phyloP scores from a whole-genome alignment of 2,888 invertebrate genomes.

The Dolichomitus sp. region DNA sequence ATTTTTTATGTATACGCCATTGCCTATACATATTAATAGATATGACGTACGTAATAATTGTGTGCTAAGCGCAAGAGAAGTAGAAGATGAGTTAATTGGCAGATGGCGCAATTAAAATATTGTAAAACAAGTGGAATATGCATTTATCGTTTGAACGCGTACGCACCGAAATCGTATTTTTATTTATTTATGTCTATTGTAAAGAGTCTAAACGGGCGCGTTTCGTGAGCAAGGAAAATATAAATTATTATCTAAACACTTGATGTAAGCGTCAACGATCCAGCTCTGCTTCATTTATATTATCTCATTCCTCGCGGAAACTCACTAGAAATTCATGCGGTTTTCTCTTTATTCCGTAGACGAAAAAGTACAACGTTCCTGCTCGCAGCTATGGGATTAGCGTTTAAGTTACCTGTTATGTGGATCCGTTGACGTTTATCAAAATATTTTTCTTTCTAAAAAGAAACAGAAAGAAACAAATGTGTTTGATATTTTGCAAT shows the following conservation, averaged over 20 bases:
- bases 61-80: constrained; percentile 48
- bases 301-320: constrained; percentile 42
- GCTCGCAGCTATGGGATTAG: constrained; percentile 63
- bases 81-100: constrained; percentile 9
- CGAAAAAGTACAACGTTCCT: constrained; percentile 62
- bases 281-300: constrained; percentile 2
- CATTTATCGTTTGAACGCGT: constrained; percentile 42
- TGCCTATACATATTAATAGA: constrained; percentile 49
- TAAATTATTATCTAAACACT: constrained; percentile 69
- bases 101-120: constrained; percentile 55
- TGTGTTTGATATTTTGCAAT: constrained; percentile 20
- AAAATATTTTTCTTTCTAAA: constrained; percentile 21
- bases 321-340: constrained; percentile 15
- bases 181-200: constrained; percentile 76
- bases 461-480: constrained; percentile 8
- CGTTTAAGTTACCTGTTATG: constrained; percentile 57
- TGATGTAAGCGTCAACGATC: constrained; percentile 35
- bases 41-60: constrained; percentile 42
- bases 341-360: constrained; percentile 43
- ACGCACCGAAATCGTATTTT: constrained; percentile 53
- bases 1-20: constrained; percentile 54
- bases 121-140: constrained; percentile 40
- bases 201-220: constrained; percentile 64
- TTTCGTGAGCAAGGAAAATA: constrained; percentile 34
- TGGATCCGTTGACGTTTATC: constrained; percentile 38